A percentile compares a stretch with the other conserved stretches of the same genome.
Conservation (phyloP, 2,888 invertebrate species). For the Galeopsomyia nigrocyanea region DNA sequence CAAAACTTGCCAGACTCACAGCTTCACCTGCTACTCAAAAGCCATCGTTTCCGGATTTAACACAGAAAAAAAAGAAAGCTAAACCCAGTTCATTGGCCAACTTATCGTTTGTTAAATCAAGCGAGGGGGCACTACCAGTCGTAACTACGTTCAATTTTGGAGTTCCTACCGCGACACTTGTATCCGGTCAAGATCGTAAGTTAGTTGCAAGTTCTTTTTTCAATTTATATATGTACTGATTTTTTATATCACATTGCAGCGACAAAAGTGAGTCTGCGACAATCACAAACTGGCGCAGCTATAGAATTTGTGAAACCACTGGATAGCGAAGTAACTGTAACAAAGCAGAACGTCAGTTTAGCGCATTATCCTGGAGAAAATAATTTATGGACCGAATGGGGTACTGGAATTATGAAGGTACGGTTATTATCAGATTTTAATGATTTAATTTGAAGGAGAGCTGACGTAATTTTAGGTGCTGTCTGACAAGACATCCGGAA, state of each 20-base stretch:
- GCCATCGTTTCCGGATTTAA: conserved; percentile 52
- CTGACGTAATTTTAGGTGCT: conserved; percentile 61
- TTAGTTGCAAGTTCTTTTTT: conserved; percentile 49
- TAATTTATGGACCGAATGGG: conserved; percentile 88
- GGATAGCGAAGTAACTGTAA: conserved; percentile 20
- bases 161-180: conserved; percentile 3
- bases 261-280: conserved; percentile 16
- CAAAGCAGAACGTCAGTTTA: conserved; percentile 76
- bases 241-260: conserved; percentile 5
- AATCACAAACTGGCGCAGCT: conserved; percentile 53
- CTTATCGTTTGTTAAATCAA: conserved; percentile 62
- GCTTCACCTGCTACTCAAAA: conserved; percentile 75
- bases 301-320: neutral
- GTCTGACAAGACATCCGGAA: conserved; percentile 68
- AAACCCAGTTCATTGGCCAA: conserved; percentile 75
- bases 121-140: neutral
- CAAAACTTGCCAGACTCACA: conserved; percentile 77
- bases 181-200: conserved; percentile 30
- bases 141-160: conserved; percentile 27
- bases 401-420: conserved; percentile 83
- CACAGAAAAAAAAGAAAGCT: conserved; percentile 59
- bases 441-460: conserved; percentile 54
- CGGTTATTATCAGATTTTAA: conserved; percentile 41
- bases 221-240: conserved; percentile 60
- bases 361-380: conserved; percentile 74